Evolutionary conservation across 2,888 invertebrate genomes (phyloP).

Genomic region (Epicampocera succincta): DNA sequence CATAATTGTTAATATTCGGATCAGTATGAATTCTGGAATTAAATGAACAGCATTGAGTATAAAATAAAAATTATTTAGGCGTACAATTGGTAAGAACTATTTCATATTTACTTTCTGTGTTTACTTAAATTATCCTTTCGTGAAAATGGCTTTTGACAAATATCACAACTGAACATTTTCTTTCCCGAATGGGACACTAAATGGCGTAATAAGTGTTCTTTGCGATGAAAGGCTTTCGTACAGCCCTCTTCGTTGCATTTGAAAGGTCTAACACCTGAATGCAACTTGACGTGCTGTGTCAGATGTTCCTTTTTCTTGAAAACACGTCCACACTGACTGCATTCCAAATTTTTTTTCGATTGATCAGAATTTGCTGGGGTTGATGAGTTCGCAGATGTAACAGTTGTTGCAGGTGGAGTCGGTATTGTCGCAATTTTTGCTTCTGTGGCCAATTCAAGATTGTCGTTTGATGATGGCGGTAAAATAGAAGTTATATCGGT

Average conservation of each 20-base stretch:
- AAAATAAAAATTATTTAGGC: no score
- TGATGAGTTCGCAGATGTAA: constrained; percentile 45
- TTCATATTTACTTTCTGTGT: constrained; percentile 77
- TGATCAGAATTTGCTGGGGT: constrained; percentile 52
- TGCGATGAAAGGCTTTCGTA: constrained; percentile 86
- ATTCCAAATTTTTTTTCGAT: constrained; percentile 76
- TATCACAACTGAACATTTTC: constrained; percentile 85
- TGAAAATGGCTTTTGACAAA: constrained; percentile 84
- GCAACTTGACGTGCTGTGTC: constrained; percentile 86
- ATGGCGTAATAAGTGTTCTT: constrained; percentile 87
- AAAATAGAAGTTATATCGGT: constrained; percentile 47
- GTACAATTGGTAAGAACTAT: no score
- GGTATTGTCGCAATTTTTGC: constrained; percentile 9
- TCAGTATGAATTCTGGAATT: constrained; percentile 77
- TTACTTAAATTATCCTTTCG: constrained; percentile 82
- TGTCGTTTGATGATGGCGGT: constrained; percentile 31
- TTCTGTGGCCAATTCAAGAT: not conserved
- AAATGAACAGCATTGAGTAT: no score
- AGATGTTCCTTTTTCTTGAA: constrained; percentile 88
- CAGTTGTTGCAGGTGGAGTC: constrained; percentile 32
- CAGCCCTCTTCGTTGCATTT: constrained; percentile 84
- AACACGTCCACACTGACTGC: constrained; percentile 85
- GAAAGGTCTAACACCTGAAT: constrained; percentile 86
- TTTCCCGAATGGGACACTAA: constrained; percentile 86
- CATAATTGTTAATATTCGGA: constrained; percentile 82